Percentiles rank a stretch among this genome's conserved stretches.
These are phyloP conservation scores for Drosophila subsilvestris DNA, from an alignment of 2,888 invertebrate species.

Conservation along the genomic window DNA sequence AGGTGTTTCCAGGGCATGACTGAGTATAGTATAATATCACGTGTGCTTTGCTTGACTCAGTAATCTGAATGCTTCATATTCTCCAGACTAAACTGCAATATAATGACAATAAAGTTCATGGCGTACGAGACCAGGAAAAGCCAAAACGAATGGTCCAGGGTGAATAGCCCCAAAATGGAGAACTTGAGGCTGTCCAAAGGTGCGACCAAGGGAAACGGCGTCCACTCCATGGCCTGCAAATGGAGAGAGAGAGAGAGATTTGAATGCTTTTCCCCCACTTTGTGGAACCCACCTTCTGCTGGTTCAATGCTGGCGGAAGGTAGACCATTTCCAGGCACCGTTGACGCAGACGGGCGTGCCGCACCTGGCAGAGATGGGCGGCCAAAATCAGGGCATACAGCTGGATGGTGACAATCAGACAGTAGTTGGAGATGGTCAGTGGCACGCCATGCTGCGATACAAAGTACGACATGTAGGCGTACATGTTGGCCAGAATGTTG, in stretches of 20 bases:
- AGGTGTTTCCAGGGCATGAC: no score
- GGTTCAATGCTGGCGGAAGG: slow-evolving; percentile 45
- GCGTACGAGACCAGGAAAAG: slow-evolving; percentile 78
- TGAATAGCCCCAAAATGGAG: slow-evolving; percentile 73
- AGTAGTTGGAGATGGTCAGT: slow-evolving; percentile 73
- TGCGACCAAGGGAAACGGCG: slow-evolving; percentile 51
- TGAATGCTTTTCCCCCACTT: not conserved
- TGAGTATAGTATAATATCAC: not conserved
- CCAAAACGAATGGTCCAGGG: slow-evolving; percentile 74
- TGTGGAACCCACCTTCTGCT: slow-evolving; percentile 43
- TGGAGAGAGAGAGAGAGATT: not conserved
- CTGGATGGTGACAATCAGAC: slow-evolving; percentile 60
- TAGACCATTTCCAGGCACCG: slow-evolving; percentile 58
- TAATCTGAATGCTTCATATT: slow-evolving; percentile 19
- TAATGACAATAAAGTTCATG: slow-evolving; percentile 80
- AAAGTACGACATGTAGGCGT: slow-evolving; percentile 78
- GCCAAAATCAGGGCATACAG: slow-evolving; percentile 66
- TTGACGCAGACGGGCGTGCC: slow-evolving; percentile 52
- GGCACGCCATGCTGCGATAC: slow-evolving; percentile 66
- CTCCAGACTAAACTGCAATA: slow-evolving; percentile 88
- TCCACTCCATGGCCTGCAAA: slow-evolving; percentile 52
- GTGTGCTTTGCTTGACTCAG: not conserved
- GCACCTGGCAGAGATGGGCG: slow-evolving; percentile 63
- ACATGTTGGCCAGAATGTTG: slow-evolving; percentile 79
- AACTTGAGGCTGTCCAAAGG: slow-evolving; percentile 62